Percentiles rank a stretch among this genome's conserved stretches.
phyloP scores from a whole-genome alignment of 2,797 vertebrate species.

The Halcyon badia region DNA sequence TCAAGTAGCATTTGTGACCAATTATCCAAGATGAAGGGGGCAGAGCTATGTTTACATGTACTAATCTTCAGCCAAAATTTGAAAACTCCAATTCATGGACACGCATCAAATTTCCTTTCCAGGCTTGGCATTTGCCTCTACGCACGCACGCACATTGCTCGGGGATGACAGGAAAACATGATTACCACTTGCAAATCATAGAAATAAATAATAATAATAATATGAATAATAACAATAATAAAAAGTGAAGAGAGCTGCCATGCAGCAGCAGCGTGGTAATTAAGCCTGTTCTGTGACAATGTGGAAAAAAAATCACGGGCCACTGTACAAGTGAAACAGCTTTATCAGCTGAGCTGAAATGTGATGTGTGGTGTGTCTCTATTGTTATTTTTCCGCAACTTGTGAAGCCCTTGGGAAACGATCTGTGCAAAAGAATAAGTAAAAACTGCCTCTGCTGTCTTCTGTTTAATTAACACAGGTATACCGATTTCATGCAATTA shows the following conservation, averaged over 20 bases:
- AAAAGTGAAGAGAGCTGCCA: neutral
- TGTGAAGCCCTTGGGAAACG: conserved; percentile 22
- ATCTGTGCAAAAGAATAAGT: conserved; percentile 32
- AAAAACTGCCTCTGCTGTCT: conserved; percentile 34
- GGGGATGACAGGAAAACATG: conserved; percentile 64
- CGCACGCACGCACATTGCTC: conserved; percentile 43
- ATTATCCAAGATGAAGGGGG: conserved; percentile 82
- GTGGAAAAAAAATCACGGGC: neutral
- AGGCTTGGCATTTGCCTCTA: conserved; percentile 63
- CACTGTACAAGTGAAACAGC: neutral
- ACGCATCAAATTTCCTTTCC: conserved; percentile 65
- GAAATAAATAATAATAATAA: neutral
- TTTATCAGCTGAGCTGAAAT: conserved; percentile 45
- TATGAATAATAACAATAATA: too few relatives aligned
- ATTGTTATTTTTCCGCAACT: conserved; percentile 22
- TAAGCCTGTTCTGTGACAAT: neutral
- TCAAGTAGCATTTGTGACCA: conserved; percentile 86
- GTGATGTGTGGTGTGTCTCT: neutral
- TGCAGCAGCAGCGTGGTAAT: neutral
- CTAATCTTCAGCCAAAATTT: conserved; percentile 70
- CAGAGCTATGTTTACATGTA: conserved; percentile 78
- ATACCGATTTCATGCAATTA: conserved; percentile 65
- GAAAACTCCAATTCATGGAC: conserved; percentile 67
- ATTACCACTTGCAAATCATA: conserved; percentile 51
- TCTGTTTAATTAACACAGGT: conserved; percentile 52